Conservation (phyloP, 2,888 invertebrate genomes). For the Halictus quadricinctus region DNA sequence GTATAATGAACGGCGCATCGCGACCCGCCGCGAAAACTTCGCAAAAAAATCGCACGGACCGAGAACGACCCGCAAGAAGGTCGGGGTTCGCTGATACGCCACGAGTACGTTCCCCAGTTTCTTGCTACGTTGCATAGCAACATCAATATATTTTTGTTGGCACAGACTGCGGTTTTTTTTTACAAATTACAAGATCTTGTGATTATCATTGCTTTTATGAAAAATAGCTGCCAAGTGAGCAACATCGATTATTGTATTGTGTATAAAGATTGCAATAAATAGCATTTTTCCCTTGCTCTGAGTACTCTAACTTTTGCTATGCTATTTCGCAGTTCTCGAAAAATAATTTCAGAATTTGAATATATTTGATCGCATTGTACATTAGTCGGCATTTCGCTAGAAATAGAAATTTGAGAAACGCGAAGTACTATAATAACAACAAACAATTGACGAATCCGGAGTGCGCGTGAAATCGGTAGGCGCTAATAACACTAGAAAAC, state of each 20-base stretch:
- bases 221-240: no score
- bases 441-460: not conserved
- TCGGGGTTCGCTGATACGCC: conserved; percentile 34
- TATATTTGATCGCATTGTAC: no score
- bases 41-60: conserved; percentile 41
- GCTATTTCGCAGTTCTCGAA: no score
- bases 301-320: no score
- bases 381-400: not conserved
- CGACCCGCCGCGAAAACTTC: conserved; percentile 31
- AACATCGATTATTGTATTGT: no score
- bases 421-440: not conserved
- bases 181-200: no score
- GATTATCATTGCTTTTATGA: no score
- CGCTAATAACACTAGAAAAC: conserved; percentile 18
- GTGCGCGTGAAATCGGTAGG: not conserved
- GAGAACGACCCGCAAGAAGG: conserved; percentile 31
- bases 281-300: no score
- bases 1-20: conserved; percentile 73
- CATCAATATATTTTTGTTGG: not conserved
- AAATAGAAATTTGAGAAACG: not conserved
- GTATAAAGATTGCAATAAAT: no score
- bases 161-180: no score
- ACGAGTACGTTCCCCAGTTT: conserved; percentile 41
- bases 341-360: no score
- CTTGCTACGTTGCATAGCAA: conserved; percentile 19